Evolutionary conservation across 2,888 invertebrate genomes (phyloP).

Genomic region (Suillia variegata): DNA sequence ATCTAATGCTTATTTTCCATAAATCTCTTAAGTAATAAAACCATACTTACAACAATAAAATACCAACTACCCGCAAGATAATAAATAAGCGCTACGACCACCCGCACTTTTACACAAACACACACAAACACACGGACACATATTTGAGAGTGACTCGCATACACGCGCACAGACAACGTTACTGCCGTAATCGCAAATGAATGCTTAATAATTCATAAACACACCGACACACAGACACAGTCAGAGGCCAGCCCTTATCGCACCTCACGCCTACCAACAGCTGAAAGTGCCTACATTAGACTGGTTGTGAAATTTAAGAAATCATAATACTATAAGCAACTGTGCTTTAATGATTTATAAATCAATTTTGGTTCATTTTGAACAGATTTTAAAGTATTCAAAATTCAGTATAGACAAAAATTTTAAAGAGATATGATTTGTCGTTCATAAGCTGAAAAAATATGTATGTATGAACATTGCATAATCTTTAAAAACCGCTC

Average conservation of each 20-base stretch:
- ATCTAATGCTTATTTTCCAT: too few species aligned
- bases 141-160: too few species aligned
- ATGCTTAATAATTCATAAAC: conserved; percentile 3
- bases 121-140: not conserved
- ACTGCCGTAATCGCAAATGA: conserved; percentile 4
- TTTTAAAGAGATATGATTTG: too few species aligned
- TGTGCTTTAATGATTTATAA: too few species aligned
- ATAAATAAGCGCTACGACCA: not conserved
- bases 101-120: not conserved
- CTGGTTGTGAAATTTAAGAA: too few species aligned
- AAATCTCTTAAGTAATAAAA: conserved; percentile 1
- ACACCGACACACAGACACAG: not conserved
- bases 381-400: too few species aligned
- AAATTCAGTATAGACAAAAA: too few species aligned
- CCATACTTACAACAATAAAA: not conserved
- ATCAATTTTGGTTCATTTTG: too few species aligned
- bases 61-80: conserved; percentile 1
- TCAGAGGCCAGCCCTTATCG: not conserved
- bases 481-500: too few species aligned
- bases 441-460: too few species aligned
- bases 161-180: not conserved
- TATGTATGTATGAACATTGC: not conserved
- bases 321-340: too few species aligned
- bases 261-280: not conserved
- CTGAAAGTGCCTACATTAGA: not conserved